Evolutionary conservation across 2,888 invertebrate species (phyloP).

Genomic region (Eupeodes latifasciatus): DNA sequence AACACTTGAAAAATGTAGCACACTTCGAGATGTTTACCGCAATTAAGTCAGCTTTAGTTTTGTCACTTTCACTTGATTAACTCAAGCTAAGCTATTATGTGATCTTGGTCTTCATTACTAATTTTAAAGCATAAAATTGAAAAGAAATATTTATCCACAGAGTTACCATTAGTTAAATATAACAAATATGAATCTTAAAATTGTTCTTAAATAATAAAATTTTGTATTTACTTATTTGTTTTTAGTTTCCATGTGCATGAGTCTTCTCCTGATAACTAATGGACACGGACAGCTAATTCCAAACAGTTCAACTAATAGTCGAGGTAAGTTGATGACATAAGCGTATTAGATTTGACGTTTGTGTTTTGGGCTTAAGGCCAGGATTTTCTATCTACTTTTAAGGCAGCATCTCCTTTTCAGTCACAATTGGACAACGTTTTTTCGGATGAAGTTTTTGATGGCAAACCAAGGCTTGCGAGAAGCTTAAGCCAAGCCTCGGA

Average conservation of each 20-base stretch:
- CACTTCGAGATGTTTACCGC: background rate
- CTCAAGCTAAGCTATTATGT: conserved; percentile 28
- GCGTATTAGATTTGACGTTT: conserved; percentile 12
- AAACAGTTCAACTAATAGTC: background rate
- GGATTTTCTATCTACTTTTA: conserved; percentile 82
- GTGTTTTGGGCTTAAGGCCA: conserved; percentile 59
- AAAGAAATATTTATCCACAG: background rate
- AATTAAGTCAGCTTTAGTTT: conserved; percentile 36
- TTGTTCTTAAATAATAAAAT: background rate
- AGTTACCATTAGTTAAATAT: conserved; percentile 36
- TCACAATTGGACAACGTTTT: conserved; percentile 80
- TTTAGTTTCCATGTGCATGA: conserved; percentile 53
- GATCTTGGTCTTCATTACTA: background rate
- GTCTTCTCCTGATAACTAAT: conserved; percentile 20
- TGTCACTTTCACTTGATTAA: conserved; percentile 69
- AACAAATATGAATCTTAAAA: background rate
- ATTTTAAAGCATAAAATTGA: no score
- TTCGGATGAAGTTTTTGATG: conserved; percentile 73
- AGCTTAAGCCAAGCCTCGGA: conserved; percentile 65
- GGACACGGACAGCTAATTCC: conserved; percentile 20
- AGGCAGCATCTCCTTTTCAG: conserved; percentile 84
- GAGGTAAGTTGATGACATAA: conserved; percentile 54
- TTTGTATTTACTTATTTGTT: conserved; percentile 21
- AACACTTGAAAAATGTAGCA: conserved; percentile 38
- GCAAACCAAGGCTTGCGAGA: conserved; percentile 47